Base-by-base conservation (phyloP, 2,888 invertebrate genomes). In the Argynnis bischoffii region DNA sequence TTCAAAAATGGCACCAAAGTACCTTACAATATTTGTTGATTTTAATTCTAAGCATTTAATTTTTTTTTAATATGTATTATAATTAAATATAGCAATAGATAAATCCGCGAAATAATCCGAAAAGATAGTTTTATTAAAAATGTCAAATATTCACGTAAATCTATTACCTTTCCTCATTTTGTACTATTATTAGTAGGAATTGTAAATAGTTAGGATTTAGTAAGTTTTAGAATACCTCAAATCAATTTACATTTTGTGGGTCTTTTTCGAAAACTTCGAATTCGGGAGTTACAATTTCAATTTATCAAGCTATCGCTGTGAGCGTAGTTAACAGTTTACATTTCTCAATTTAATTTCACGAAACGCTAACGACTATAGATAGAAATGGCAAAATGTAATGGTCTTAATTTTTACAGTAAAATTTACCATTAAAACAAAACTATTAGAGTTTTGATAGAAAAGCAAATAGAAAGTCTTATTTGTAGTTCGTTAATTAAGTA, bases 291-390 rank as follows among this genome's bases (percentile, higher is more conserved):
- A 54, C 64, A 69, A 46, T 55, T 64, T 46, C 59, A 61, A 66
- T 66, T 69, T 67, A 61, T 56, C 21, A 66, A 59, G 59, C 56
- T 63, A 61, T 56, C 56, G 50, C 35, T 21, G 54, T 55, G 57
- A 48, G 50, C 64, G 63, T 63, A 59, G 59, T 26, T 48, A 70
- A 69, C 63, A 61, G 69, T 69, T 69, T 69, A 71, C 69, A 57
- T 69, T 63, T 61, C 61, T 61, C 48, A 54, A 61, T 66, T 69
- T 69, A 71, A 71, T 71, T 69, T 71, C 51, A 64, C 66, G 69
- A 64, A 67, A 64, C 66, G 61, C 50, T 61, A 63, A 66, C 57
- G 61, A 53, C 56, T 55, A 56, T 66, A 31, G 48, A 61, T 31
- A 60, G 48, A 50, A 63, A 54, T 35, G 54, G 46, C 16, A 66